Evolutionary conservation across 1,140 invertebrate genomes (phyloP), one percentile per base, ranked within the genome.

Genomic region (Drosophila tropicalis): DNA sequence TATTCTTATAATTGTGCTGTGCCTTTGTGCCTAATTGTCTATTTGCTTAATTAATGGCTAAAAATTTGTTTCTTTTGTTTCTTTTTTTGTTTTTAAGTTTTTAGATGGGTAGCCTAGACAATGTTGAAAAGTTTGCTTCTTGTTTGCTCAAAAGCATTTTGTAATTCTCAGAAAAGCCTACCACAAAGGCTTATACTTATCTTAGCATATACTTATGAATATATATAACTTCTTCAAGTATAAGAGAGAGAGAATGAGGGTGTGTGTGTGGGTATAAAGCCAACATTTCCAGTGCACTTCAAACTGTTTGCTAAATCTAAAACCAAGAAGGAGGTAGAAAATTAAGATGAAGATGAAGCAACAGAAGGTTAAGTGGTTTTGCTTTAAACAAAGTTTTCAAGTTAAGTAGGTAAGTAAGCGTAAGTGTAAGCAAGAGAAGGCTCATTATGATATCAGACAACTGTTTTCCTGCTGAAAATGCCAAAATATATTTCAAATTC

Each of bases 71-170:
- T 29, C 58, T 64, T 68, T 57, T 44, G 32, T 66, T 65, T 56
- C 29, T 61, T 55, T 58, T 44, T 29, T 67, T 60, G 22, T 4
- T 25, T 4, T 25, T 25, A 25, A 25, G 22, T 25, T 25, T 47
- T 66, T 25, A 55, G 40, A 47, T 17, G 29, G 22, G 36, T 44
- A 17, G 54, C 36, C 66, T 32, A 25, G 41, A 62, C 39, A 68
- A 63, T 79, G 79, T 76, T 86, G 79, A 79, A 87, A 79, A 79
- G 76, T 87, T 76, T 62, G 10, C 56, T 22, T 62, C 13, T 51
- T 51, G 44, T 51, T 51, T 47, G 44, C 44, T 17, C 44, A 47
- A 47, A 47, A 47, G 17, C 44, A 10, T 13, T 34, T 57, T 54
- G 22, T 34, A 25, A 34, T 32, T 58, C 56, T 1, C 15, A 62